These are phyloP conservation scores for Lysandra coridon DNA, from an alignment of 2,888 invertebrate species.

Conservation along the genomic window DNA sequence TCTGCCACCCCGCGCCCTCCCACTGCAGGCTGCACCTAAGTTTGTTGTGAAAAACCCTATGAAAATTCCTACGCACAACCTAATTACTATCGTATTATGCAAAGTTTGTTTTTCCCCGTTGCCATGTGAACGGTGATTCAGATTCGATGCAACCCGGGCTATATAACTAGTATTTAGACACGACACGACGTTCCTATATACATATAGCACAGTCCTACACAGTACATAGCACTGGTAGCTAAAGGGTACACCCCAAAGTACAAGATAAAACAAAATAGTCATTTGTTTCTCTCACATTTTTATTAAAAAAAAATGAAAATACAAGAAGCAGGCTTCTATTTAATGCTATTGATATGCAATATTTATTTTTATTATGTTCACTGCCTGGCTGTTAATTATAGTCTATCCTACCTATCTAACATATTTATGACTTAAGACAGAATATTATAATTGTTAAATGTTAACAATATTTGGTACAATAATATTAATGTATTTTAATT, in stretches of 20 bases:
- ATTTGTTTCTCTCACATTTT: constrained; percentile 25
- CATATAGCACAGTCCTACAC: constrained; percentile 43
- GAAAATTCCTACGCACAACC: constrained; percentile 34
- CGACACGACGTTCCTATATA: constrained; percentile 52
- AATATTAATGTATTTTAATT: too few species aligned
- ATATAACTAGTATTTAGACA: constrained; percentile 56
- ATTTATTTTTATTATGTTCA: not conserved
- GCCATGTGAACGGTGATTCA: constrained; percentile 60
- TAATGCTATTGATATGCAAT: not conserved
- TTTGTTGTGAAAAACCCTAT: constrained; percentile 50
- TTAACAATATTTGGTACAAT: too few species aligned
- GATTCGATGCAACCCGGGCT: constrained; percentile 41
- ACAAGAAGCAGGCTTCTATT: too few species aligned
- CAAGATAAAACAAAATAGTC: constrained; percentile 52
- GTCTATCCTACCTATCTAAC: not conserved
- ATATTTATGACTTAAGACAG: too few species aligned
- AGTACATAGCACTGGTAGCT: constrained; percentile 53
- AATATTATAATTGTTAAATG: too few species aligned
- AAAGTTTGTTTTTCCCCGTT: constrained; percentile 63
- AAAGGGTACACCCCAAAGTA: constrained; percentile 55
- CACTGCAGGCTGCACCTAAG: constrained; percentile 44
- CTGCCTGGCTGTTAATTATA: not conserved
- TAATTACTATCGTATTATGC: constrained; percentile 37
- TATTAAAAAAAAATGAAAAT: not conserved
- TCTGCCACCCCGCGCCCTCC: constrained; percentile 59